These are phyloP conservation scores for Astropecten irregularis DNA, from an alignment of 53 echinoderm and acorn worm genomes.

Conservation along the genomic window DNA sequence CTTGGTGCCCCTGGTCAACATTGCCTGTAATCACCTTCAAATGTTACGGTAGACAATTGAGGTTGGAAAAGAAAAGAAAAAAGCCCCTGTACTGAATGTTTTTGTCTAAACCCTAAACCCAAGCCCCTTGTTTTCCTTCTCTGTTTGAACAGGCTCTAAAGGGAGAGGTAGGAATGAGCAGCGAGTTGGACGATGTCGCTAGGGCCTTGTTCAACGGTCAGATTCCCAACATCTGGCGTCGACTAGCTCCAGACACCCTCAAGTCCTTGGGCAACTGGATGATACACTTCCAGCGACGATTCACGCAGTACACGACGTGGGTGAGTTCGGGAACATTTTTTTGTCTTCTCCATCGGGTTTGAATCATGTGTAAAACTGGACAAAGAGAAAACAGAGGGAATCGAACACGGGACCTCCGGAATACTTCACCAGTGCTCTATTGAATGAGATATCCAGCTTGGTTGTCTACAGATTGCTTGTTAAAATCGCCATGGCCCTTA, in stretches of 20 bases:
- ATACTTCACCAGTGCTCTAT: no score
- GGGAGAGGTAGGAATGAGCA: slow-evolving; percentile 99
- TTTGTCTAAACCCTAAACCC: no score
- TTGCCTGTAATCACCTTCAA: no score
- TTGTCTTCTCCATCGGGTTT: neutral
- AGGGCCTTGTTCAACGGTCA: slow-evolving; percentile 94
- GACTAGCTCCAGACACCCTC: slow-evolving; percentile 92
- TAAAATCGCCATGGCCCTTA: no score
- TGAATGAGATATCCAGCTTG: no score
- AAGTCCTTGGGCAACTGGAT: slow-evolving; percentile 98
- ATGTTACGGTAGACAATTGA: no score
- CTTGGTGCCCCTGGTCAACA: no score
- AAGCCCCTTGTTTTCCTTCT: neutral
- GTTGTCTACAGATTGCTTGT: no score
- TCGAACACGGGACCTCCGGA: no score
- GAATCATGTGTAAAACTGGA: neutral
- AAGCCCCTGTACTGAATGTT: no score
- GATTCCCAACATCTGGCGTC: slow-evolving; percentile 92
- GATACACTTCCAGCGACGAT: slow-evolving; percentile 91
- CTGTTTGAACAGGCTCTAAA: slow-evolving; percentile 96
- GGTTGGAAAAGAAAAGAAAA: no score
- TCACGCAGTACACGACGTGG: slow-evolving; percentile 92
- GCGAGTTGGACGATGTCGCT: slow-evolving; percentile 89
- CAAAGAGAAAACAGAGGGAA: no score
- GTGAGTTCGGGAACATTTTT: slow-evolving; percentile 36